Evolutionary conservation across 2,797 vertebrate species (phyloP).

Genomic region (Spea hammondii): DNA sequence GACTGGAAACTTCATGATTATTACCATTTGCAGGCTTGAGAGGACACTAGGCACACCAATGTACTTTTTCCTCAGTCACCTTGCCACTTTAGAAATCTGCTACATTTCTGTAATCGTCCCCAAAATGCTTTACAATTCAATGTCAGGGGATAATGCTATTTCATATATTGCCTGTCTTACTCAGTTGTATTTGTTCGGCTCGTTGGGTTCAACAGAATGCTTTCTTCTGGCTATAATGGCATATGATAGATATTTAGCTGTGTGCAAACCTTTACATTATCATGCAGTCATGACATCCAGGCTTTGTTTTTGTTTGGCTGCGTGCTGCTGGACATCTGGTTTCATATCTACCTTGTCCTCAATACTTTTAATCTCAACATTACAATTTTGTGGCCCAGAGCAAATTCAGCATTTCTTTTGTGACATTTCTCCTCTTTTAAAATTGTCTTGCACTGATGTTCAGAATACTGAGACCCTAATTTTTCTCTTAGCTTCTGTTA

Average conservation of each 20-base stretch:
- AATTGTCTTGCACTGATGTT: conserved; percentile 38
- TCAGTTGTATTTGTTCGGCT: conserved; percentile 50
- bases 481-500: conserved; percentile 36
- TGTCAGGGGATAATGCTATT: conserved; percentile 12
- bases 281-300: conserved; percentile 26
- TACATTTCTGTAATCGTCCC: conserved; percentile 43
- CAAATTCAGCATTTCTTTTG: conserved; percentile 49
- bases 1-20: conserved; percentile 37
- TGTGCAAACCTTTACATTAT: conserved; percentile 44
- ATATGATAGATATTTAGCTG: conserved; percentile 48
- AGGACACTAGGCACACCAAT: conserved; percentile 33
- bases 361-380: conserved; percentile 33
- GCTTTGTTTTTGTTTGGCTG: conserved; percentile 15
- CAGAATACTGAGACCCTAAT: conserved; percentile 32
- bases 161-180: conserved; percentile 35
- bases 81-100: conserved; percentile 36
- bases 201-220: conserved; percentile 44
- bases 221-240: conserved; percentile 46
- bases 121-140: conserved; percentile 37
- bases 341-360: conserved; percentile 37
- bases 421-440: conserved; percentile 40
- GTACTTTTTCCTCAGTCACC: conserved; percentile 39
- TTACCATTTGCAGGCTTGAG: conserved; percentile 35
- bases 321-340: conserved; percentile 42
- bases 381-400: conserved; percentile 39